A percentile compares a stretch with the other conserved stretches of the same genome.
Conservation (phyloP, 2,888 invertebrate genomes). For the Cantharis flavilabris region DNA sequence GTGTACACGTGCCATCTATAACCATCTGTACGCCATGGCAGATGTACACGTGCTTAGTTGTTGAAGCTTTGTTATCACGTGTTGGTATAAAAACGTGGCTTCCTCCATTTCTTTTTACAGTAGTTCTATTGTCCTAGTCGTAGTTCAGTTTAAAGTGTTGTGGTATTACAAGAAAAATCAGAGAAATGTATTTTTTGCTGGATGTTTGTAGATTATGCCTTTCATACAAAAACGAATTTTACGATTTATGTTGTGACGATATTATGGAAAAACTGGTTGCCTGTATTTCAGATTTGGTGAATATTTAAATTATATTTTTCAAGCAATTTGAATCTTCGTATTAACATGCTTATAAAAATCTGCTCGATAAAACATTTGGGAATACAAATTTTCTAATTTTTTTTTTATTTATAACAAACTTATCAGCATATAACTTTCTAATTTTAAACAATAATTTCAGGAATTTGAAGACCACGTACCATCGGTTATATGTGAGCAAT, state of each 20-base stretch:
- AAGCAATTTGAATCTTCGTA: too few species aligned
- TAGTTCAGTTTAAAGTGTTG: background rate
- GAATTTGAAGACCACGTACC: conserved; percentile 17
- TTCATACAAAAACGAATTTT: conserved; percentile 12
- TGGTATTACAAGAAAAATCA: background rate
- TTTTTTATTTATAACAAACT: background rate
- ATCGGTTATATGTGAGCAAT: conserved; percentile 7
- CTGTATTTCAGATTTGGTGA: conserved; percentile 16
- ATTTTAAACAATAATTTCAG: conserved; percentile 2
- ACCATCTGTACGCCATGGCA: background rate
- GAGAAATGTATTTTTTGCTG: conserved; percentile 11
- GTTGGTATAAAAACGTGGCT: background rate
- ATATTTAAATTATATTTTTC: background rate
- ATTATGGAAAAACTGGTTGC: conserved; percentile 15
- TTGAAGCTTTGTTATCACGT: background rate
- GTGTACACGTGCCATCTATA: background rate
- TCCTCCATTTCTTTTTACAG: background rate
- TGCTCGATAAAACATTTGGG: background rate
- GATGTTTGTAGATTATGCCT: conserved; percentile 21
- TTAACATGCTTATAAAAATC: too few species aligned
- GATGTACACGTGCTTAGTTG: background rate
- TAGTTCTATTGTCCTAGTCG: background rate
- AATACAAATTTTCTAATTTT: background rate
- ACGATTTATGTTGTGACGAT: conserved; percentile 9
- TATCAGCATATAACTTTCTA: background rate